Percentiles rank a stretch among this genome's conserved stretches.
phyloP scores from a whole-genome alignment of 2,113 vertebrate species.

The Corythornis vintsioides region DNA sequence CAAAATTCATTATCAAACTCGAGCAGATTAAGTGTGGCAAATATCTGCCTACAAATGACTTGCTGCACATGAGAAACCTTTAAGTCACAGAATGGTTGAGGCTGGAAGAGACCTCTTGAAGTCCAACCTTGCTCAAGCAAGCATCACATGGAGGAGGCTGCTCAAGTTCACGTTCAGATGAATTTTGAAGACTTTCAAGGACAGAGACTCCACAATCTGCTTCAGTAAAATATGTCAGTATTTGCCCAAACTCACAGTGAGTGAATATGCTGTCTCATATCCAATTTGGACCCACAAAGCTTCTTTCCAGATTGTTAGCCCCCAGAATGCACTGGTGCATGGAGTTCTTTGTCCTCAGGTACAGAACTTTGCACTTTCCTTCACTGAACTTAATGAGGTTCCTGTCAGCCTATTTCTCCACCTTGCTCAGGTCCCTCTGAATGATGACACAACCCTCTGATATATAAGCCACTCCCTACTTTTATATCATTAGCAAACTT shows the following conservation, averaged over 20 bases:
- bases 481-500: background rate
- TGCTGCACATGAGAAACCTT: background rate
- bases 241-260: too few relatives aligned
- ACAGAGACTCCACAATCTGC: background rate
- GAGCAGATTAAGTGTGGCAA: background rate
- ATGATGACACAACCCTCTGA: background rate
- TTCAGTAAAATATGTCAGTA: background rate
- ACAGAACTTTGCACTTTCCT: background rate
- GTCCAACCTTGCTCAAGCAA: background rate
- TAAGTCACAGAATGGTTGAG: background rate
- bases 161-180: background rate
- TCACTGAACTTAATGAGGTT: background rate
- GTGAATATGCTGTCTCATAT: background rate
- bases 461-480: background rate
- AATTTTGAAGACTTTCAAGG: background rate
- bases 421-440: background rate
- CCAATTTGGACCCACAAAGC: background rate
- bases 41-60: background rate
- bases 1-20: background rate
- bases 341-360: background rate
- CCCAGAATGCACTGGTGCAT: background rate
- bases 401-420: background rate
- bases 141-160: background rate
- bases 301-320: background rate
- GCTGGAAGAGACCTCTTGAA: background rate